phyloP scores from a whole-genome alignment of 1,140 invertebrate species.

The Paraescarpia echinospica region DNA sequence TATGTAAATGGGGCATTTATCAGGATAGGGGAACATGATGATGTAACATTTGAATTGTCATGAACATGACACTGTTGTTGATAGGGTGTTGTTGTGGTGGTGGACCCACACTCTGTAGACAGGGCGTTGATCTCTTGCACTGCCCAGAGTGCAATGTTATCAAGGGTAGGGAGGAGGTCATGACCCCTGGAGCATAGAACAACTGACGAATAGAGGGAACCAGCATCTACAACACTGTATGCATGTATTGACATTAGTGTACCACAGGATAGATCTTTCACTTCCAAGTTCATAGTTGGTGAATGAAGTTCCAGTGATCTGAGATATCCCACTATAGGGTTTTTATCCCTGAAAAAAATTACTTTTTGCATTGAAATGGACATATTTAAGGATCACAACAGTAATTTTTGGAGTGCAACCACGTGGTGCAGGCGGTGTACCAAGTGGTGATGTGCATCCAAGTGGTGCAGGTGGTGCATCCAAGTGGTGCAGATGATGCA shows the following conservation, averaged over 20 bases:
- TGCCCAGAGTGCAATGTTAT: background rate
- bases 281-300: no score
- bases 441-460: no score
- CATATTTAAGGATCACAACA: no score
- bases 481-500: no score
- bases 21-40: no score
- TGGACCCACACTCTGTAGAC: background rate
- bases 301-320: no score
- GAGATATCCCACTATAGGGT: no score
- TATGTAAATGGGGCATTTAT: background rate
- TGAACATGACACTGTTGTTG: background rate
- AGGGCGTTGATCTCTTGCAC: background rate
- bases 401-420: no score
- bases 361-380: no score
- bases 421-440: no score
- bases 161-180: background rate
- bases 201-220: background rate
- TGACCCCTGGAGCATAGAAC: background rate
- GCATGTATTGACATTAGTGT: background rate
- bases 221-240: background rate
- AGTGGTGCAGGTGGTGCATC: no score
- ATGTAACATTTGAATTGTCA: background rate
- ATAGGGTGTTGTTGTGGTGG: background rate
- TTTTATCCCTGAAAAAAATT: no score
- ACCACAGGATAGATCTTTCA: background rate